These are phyloP conservation scores for Deroplatys truncata DNA, from an alignment of 2,888 invertebrate genomes.

Conservation along the genomic window DNA sequence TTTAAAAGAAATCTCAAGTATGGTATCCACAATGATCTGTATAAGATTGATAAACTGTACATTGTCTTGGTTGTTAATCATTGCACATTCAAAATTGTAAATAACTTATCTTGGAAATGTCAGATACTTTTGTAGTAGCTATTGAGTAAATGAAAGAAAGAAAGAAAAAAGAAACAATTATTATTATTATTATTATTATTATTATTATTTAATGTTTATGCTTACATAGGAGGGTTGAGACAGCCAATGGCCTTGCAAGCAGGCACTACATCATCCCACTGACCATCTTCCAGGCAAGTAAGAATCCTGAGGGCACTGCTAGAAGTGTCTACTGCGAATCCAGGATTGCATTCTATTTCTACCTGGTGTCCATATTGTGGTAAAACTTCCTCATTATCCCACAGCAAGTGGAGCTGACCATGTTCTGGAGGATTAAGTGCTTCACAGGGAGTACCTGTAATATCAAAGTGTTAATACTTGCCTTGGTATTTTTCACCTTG, in stretches of 20 bases:
- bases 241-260: constrained; percentile 46
- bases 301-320: constrained; percentile 37
- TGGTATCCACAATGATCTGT: too few species aligned
- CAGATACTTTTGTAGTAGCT: too few species aligned
- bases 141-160: too few species aligned
- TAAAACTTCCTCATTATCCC: not conserved
- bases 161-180: too few species aligned
- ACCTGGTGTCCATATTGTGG: constrained; percentile 47
- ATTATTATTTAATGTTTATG: too few species aligned
- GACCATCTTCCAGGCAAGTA: constrained; percentile 54
- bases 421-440: not conserved
- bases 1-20: too few species aligned
- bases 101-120: too few species aligned
- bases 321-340: constrained; percentile 46
- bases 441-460: constrained; percentile 13
- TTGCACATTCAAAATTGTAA: too few species aligned
- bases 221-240: constrained; percentile 37
- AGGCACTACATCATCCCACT: constrained; percentile 48
- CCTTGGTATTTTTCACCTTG: too few species aligned
- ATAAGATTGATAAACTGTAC: too few species aligned
- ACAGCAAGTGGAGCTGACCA: not conserved
- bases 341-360: constrained; percentile 50
- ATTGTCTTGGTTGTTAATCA: too few species aligned
- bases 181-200: too few species aligned
- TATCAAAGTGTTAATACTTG: not conserved